Evolutionary conservation across 2,113 vertebrate genomes (phyloP).

Genomic region (Agelaius tricolor): DNA sequence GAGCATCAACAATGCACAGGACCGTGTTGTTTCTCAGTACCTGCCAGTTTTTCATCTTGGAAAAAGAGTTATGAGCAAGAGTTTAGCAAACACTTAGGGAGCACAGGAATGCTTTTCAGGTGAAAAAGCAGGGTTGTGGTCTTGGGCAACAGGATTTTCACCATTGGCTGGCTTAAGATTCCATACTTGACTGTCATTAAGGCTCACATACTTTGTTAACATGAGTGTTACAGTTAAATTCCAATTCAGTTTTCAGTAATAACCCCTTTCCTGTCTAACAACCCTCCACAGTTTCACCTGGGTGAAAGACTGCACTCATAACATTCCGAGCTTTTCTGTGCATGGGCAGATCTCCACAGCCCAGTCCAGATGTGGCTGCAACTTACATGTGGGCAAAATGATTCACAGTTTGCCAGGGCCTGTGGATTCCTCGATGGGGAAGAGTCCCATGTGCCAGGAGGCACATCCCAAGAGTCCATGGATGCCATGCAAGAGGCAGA

Average conservation of each 20-base stretch:
- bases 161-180: not conserved
- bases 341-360: not conserved
- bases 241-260: not conserved
- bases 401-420: not conserved
- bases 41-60: not conserved
- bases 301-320: not conserved
- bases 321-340: not conserved
- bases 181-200: not conserved
- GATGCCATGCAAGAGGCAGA: not conserved
- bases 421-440: fast-evolving
- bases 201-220: not conserved
- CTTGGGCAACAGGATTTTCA: not conserved
- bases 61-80: not conserved
- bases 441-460: not conserved
- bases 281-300: not conserved
- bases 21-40: not conserved
- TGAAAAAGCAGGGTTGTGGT: not conserved
- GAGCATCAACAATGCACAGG: not conserved
- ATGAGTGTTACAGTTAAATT: not conserved
- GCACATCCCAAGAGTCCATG: not conserved
- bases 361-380: not conserved
- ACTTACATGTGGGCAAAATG: not conserved
- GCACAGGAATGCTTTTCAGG: not conserved
- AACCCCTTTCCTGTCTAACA: not conserved
- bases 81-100: not conserved